Base-by-base conservation (phyloP, 1,140 invertebrate genomes). In the Trissolcus basalis region DNA sequence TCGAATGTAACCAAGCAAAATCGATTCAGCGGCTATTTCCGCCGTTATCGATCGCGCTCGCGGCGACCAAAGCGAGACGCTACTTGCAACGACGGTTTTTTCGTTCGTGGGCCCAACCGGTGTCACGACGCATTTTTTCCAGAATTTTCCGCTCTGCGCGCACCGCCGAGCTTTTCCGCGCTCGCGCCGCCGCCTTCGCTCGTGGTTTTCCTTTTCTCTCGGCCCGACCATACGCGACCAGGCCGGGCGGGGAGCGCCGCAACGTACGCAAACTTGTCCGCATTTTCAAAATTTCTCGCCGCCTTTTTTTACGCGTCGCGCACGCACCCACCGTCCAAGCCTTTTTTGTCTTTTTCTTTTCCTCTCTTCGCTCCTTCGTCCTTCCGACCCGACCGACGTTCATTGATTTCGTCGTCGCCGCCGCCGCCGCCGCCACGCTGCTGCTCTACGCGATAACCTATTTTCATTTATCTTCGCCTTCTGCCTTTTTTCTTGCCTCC, bases 21-120 rank as follows among this genome's bases (percentile, higher is more conserved):
- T 74, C 71, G 71, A 74, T 74, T 74, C 71, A 67, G 71, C 71
- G 71, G 71, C 71, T 74, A 74, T 74, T 74, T 74, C 71, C 71
- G 71, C 71, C 71, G 63, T 61, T 74, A 74, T 74, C 71, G 71
- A 74, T 74, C 63, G 63, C 63, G 61, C 55, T 41, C 55, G 32
- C 49, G 44, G 53, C 51, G 63, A 50, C 61, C 47, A 74, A 68
- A 67, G 33, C 45, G 63, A 65, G 61, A 60, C 63, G 61, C 49
- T 27, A 27, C 19, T 6, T 6, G 19, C 19, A 6, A 27, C 19
- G 19, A 27, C 19, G 36, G 33, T 51, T 60, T 63, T 61, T 74
- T 65, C 45, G 8, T 27, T 27, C 9, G 10, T 16, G 14, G 9
- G n/a, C 9, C 36, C 36, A 8, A 9, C n/a, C n/a, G 36, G 9